Percentiles rank a stretch among this genome's conserved stretches.
Conservation (phyloP, 1,140 invertebrate species). For the Orchestia grillus region DNA sequence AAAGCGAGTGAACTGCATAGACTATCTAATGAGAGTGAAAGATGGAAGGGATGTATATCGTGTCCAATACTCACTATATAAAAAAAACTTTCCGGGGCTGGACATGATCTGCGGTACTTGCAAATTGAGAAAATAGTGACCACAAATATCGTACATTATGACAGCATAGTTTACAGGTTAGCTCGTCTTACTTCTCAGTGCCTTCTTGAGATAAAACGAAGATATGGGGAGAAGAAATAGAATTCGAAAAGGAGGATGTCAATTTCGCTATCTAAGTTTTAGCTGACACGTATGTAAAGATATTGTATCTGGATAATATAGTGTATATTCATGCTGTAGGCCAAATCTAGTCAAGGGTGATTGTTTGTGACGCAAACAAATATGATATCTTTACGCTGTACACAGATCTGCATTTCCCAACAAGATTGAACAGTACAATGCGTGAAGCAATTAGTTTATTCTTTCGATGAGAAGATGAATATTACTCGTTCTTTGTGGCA, state of each 20-base stretch:
- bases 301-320: neutral
- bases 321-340: neutral
- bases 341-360: neutral
- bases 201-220: neutral
- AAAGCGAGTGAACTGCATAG: neutral
- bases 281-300: neutral
- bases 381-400: neutral
- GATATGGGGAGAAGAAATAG: neutral
- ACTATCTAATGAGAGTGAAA: neutral
- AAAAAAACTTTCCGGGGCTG: neutral
- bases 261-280: neutral
- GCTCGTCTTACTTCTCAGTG: neutral
- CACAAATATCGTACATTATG: neutral
- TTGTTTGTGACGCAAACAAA: neutral
- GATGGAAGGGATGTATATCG: neutral
- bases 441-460: neutral
- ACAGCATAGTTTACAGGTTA: neutral
- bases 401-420: no score
- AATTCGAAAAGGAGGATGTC: neutral
- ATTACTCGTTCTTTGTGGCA: neutral
- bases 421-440: neutral
- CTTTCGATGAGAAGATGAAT: neutral
- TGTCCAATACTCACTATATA: neutral
- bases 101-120: slow-evolving; percentile 6
- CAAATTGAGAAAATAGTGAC: slow-evolving; percentile 34